These are phyloP conservation scores for Astropecten irregularis DNA, from an alignment of 53 echinoderm and acorn worm genomes.

Conservation along the genomic window DNA sequence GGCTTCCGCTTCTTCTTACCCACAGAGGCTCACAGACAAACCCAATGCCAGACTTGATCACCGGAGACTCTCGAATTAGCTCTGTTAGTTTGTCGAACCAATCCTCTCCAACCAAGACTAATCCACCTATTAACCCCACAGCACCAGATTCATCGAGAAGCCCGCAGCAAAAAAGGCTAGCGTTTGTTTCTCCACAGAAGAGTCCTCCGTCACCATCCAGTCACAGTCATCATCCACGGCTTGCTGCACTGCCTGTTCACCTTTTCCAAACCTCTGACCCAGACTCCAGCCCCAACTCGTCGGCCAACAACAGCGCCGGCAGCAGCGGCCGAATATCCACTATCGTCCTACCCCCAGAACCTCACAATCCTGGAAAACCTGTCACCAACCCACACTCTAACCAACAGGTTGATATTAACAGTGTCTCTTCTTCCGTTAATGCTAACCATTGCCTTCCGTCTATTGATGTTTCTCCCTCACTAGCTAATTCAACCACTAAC, in stretches of 20 bases:
- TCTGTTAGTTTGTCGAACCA: not conserved
- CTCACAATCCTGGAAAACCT: not conserved
- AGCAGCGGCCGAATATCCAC: constrained; percentile 11
- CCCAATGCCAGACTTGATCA: not conserved
- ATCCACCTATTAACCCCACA: too few relatives aligned
- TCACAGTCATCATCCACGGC: not conserved
- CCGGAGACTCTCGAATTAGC: not conserved
- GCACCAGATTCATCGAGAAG: not conserved
- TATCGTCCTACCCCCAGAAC: not conserved
- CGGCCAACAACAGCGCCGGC: constrained; percentile 20
- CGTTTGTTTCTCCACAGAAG: not conserved
- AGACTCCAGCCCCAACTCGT: constrained; percentile 18
- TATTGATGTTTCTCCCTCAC: not conserved
- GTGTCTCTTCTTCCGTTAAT: not conserved
- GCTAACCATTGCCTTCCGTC: constrained; percentile 10
- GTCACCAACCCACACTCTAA: not conserved
- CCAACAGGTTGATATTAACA: not conserved
- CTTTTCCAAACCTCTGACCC: not conserved
- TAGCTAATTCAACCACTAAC: constrained; percentile 11
- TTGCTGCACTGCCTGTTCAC: not conserved
- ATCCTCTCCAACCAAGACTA: too few relatives aligned
- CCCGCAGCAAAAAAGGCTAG: not conserved
- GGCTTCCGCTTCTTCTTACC: not conserved
- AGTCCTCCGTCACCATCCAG: not conserved
- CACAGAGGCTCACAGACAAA: constrained; percentile 11